A percentile compares a stretch with the other conserved stretches of the same genome.
phyloP scores from a whole-genome alignment of 1,140 invertebrate genomes.

The Macrobrachium nipponense region DNA sequence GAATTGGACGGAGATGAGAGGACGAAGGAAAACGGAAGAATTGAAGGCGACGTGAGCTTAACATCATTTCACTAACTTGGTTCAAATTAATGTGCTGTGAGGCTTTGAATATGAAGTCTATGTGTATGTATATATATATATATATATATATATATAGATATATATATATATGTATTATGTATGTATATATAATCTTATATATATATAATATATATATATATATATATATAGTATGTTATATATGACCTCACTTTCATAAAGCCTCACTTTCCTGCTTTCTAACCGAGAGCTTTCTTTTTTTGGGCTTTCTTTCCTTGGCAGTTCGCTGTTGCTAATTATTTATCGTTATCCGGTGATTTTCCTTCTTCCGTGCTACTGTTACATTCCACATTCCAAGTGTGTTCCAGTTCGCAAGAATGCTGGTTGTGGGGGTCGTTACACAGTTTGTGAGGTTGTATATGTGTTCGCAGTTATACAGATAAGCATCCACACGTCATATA shows the following conservation, averaged over 20 bases:
- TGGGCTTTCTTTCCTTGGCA: neutral
- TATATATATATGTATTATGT: neutral
- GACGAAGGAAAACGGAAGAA: too few species aligned
- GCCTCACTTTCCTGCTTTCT: neutral
- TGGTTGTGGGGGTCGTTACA: too few species aligned
- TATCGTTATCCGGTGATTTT: too few species aligned
- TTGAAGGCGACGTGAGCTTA: too few species aligned
- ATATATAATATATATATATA: neutral
- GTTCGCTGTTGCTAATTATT: too few species aligned
- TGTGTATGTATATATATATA: neutral
- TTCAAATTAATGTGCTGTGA: neutral
- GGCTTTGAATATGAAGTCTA: neutral
- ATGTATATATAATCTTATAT: neutral
- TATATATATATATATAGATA: neutral
- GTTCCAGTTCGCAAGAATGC: too few species aligned
- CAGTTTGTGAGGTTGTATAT: too few species aligned
- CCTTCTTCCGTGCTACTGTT: too few species aligned
- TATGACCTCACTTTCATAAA: neutral
- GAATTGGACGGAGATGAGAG: too few species aligned
- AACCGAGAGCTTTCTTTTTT: neutral
- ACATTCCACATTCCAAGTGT: too few species aligned
- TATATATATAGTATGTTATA: neutral
- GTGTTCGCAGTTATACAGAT: too few species aligned
- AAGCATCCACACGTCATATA: too few species aligned
- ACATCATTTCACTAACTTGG: neutral